Evolutionary conservation across 2,113 vertebrate species (phyloP).

Genomic region (Solenodon paradoxus): DNA sequence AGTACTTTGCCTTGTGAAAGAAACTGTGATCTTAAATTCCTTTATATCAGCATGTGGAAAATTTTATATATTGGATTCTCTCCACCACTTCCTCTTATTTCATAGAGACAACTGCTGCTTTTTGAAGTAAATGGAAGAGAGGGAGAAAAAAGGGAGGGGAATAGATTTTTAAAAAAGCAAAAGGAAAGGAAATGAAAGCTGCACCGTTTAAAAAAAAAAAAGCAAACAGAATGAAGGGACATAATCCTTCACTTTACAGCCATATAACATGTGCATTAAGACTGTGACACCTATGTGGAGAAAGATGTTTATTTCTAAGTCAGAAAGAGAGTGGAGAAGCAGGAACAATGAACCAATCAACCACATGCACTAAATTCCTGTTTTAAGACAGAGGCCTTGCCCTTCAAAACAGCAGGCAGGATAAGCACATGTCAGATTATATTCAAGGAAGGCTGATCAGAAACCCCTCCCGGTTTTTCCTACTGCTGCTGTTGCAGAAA

Average conservation of each 20-base stretch:
- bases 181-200: background rate
- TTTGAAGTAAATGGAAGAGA: background rate
- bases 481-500: background rate
- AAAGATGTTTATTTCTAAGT: background rate
- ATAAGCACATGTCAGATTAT: background rate
- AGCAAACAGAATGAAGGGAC: background rate
- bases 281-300: background rate
- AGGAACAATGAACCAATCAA: background rate
- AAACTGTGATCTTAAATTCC: slow-evolving; percentile 29
- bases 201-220: slow-evolving; percentile 27
- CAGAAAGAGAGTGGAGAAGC: background rate
- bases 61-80: slow-evolving; percentile 24
- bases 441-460: background rate
- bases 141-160: background rate
- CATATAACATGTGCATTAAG: background rate
- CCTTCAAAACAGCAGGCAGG: background rate
- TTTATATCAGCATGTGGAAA: slow-evolving; percentile 4
- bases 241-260: background rate
- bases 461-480: background rate
- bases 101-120: background rate
- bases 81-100: slow-evolving; percentile 30
- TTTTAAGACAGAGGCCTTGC: background rate
- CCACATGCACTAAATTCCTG: background rate
- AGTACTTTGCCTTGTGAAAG: slow-evolving; percentile 17
- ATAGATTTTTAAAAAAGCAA: background rate